Evolutionary conservation across 2,888 invertebrate species (phyloP), one percentile per base, ranked within the genome.

Genomic region (Athrips mouffetella): DNA sequence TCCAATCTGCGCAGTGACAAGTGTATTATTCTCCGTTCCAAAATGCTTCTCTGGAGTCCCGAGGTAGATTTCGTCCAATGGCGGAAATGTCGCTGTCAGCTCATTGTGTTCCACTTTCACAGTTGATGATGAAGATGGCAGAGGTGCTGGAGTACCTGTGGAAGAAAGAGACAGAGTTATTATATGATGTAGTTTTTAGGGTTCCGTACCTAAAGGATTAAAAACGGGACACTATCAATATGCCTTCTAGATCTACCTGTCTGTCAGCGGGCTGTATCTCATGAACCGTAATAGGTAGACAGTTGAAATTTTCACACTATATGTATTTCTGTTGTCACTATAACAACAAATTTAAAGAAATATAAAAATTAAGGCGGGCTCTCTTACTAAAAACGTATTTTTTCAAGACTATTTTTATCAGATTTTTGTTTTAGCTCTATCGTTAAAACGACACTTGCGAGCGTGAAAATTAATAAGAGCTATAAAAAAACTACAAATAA

Each of bases 1-100:
- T 11, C 95, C 95, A 37, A 93, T 94, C 84, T 96, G 96, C 62
- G 96, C 94, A 55, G 93, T 93, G 73, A 96, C 91, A 39, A 92
- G 81, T 0, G 94, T 94, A 55, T 94, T 94, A 75, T 96, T 96
- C 69, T 94, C 94, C 3, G 96, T 96, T 45, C 92, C 93, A 71
- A 96, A 96, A 76, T 92, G 93, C 83, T 94, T 93, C 69, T 94
- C 93, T 48, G 92, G 89, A 7, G 81, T 80, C 49, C 76, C 79
- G 51, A 72, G 80, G 67, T 86, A 90, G 10, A 87, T 59, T 42
- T 86, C 85, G 11, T 86, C 88, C 1, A 87, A 61, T 0, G 88
- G 85, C 0, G 84, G 85, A 48, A 88, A 88, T 0, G 88, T 73
- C 25, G 83, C 87, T 0, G 87, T 85, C 10, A 88, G 67, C 64